Base-by-base conservation (phyloP, 2,797 vertebrate species). In the Ctenochaetus hawaiiensis region DNA sequence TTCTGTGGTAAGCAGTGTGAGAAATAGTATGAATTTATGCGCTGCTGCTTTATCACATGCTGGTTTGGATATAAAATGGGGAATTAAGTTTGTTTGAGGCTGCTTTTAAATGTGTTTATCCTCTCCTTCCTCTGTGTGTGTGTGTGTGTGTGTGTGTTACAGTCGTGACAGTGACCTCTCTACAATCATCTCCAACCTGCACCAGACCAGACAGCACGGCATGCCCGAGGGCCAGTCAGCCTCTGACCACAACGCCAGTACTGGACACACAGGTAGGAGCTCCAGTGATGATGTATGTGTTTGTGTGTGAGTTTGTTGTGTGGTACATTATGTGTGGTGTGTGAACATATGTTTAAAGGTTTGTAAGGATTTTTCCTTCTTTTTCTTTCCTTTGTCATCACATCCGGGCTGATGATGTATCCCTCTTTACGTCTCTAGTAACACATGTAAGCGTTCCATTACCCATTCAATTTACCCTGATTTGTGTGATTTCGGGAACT, bases 101-200 rank as follows among this genome's bases (percentile, higher is more conserved):
- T 75, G 20, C n/a, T 49, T 78, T 77, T 75, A 65, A 78, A 48
- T 45, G 44, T 71, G 53, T 80, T 80, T 58, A 60, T 73, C 51
- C 39, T 81, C 47, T 79, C 53, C 80, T 61, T 72, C 54, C 80
- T 65, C 82, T 76, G 88, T 81, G 67, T 75, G 58, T 63, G 54
- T 56, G 17, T 68, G 62, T 80, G 39, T 74, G 61, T 80, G 60
- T 77, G 66, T 88, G 78, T 83, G 60, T 94, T 84, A 22, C 95
- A 99, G 98, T 95, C 97, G 96, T 77, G 97, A 98, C 94, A 96
- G 94, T 90, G 96, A 96, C 90, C 97, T 99, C 47, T 97, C 97
- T 84, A 95, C 96, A 87, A 97, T 99, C 95, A 96, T 99, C 94
- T 97, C 97, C 94, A 99, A 94, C 87, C 95, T 99, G 88, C 98